phyloP scores from a whole-genome alignment of 2,888 invertebrate species.

The Hecatera dysodea region DNA sequence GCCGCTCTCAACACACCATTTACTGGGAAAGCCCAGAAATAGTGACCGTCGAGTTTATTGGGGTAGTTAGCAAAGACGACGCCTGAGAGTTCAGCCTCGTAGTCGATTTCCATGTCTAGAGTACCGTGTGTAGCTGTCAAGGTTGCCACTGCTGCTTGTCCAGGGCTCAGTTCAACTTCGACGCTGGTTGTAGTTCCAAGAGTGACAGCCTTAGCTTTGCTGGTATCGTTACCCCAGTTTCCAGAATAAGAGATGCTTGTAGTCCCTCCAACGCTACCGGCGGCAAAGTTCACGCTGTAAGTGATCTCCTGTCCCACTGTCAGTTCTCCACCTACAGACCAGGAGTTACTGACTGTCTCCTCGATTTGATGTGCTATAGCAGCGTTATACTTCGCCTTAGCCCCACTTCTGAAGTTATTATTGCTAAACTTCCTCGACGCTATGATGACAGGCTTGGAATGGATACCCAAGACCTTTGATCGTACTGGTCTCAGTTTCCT shows the following conservation, averaged over 20 bases:
- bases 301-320: conserved; percentile 48
- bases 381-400: conserved; percentile 59
- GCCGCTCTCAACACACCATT: conserved; percentile 28
- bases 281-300: conserved; percentile 15
- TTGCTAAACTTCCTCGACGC: conserved; percentile 62
- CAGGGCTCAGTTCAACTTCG: conserved; percentile 29
- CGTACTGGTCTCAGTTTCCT: conserved; percentile 63
- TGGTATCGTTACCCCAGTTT: conserved; percentile 28
- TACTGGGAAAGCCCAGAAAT: conserved; percentile 65
- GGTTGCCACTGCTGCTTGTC: conserved; percentile 24
- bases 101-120: conserved; percentile 54
- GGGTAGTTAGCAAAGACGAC: conserved; percentile 58
- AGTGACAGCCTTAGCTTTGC: conserved; percentile 12
- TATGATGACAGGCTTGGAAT: conserved; percentile 56
- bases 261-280: conserved; percentile 12
- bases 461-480: conserved; percentile 58
- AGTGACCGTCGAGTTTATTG: conserved; percentile 41
- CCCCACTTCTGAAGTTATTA: conserved; percentile 38
- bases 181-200: conserved; percentile 28
- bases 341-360: conserved; percentile 65
- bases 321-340: conserved; percentile 61
- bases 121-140: conserved; percentile 34
- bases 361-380: conserved; percentile 63
- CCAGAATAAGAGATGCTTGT: conserved; percentile 20
- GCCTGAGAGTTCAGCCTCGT: conserved; percentile 57